Percentiles rank a stretch among this genome's conserved stretches.
These are phyloP conservation scores for Nothocercus julius DNA, from an alignment of 2,113 vertebrate species.

Conservation along the genomic window DNA sequence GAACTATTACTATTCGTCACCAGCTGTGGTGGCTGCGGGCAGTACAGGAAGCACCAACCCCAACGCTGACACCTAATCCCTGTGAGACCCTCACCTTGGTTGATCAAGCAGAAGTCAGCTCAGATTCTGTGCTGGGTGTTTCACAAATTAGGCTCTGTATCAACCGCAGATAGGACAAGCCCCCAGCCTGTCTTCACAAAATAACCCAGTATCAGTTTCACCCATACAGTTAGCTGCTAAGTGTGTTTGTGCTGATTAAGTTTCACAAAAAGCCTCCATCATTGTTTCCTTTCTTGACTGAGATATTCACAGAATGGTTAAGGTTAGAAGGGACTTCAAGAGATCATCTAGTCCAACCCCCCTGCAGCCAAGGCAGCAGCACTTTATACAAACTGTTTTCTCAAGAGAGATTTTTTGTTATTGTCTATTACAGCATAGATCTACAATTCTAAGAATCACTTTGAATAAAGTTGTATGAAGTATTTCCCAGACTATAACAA, in stretches of 20 bases:
- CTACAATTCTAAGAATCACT: neutral
- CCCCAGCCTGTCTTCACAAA: neutral
- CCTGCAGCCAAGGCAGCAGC: neutral
- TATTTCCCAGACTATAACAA: neutral
- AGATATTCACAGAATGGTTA: neutral
- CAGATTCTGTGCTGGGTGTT: rapidly evolving
- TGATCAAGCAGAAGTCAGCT: neutral
- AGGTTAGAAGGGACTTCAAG: no score
- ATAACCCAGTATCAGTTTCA: neutral
- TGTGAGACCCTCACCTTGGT: neutral
- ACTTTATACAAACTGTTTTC: neutral
- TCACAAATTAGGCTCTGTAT: neutral
- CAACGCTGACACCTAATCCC: neutral
- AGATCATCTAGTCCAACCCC: no score
- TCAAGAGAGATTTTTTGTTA: neutral
- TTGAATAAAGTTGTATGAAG: neutral
- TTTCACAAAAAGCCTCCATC: neutral
- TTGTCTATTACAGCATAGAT: neutral
- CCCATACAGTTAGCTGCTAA: neutral
- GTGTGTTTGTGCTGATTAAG: neutral
- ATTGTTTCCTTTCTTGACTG: neutral
- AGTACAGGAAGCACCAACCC: neutral
- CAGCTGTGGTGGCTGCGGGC: neutral
- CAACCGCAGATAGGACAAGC: neutral
- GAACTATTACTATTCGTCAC: conserved; percentile 2